Base-by-base conservation (phyloP, 2,888 invertebrate genomes). In the Cataglyphis albicans region DNA sequence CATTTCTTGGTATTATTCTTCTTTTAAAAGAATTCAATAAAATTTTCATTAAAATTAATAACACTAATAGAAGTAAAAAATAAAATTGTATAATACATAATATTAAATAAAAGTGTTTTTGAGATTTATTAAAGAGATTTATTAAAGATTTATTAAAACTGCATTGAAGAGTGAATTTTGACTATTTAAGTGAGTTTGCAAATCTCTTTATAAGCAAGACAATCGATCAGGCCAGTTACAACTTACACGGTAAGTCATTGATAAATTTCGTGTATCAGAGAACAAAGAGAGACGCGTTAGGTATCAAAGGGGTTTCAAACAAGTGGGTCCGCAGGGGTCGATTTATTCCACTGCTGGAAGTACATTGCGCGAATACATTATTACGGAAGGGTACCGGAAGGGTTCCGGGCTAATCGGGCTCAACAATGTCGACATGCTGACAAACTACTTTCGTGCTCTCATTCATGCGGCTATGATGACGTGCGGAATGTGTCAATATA, bases 211-310 rank as follows among this genome's bases (percentile, higher is more conserved):
- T 25, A 63, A 78, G n/a, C n/a, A n/a, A 2, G 15, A 35, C 3
- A 35, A 68, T 35, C 5, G 85, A 68, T 35, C 5, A 84, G 57
- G 15, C 55, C 84, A 10, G 5, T 84, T 73, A 65, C 80, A 72
- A 59, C 57, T 55, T 61, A 18, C 48, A 21, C 52, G 32, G 85
- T 55, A 84, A 87, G 88, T 87, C 87, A 85, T 81, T 90, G 91
- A 91, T 89, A 91, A 92, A 92, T 92, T 91, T 90, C 84, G 85
- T 85, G 85, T 91, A 91, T 89, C 86, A 87, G 78, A 87, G 88
- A 87, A 91, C 90, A 89, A 88, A 88, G 84, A 87, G 84, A 87
- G 85, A 81, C 81, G 48, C 64, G 76, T 76, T 72, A 73, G 84
- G 70, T 83, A 63, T 74, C 85, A 70, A 89, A 89, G 84, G 89